These are phyloP conservation scores for Schizaphis graminum DNA, from an alignment of 2,888 invertebrate species.

Conservation along the genomic window DNA sequence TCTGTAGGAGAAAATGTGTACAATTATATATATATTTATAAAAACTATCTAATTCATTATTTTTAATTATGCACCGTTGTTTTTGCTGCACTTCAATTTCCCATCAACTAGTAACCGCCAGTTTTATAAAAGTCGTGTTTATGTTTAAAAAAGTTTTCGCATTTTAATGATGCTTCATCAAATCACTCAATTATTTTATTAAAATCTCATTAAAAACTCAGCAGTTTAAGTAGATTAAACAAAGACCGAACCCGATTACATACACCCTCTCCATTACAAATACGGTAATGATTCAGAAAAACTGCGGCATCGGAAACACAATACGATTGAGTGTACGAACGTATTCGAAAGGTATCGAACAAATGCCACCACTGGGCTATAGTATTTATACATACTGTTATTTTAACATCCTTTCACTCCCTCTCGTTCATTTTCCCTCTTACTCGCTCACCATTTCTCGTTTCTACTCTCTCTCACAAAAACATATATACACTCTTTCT, in stretches of 20 bases:
- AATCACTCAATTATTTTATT: not conserved
- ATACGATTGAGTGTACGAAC: not conserved
- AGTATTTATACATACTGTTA: not conserved
- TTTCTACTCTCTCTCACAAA: not conserved
- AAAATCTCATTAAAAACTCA: not conserved
- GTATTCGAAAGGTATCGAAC: not conserved
- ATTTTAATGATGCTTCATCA: not conserved
- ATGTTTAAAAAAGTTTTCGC: not conserved
- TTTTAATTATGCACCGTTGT: not conserved
- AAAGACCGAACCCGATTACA: not conserved
- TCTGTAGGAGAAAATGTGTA: not conserved
- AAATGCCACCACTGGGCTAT: not conserved
- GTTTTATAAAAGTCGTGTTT: not conserved
- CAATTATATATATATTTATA: not conserved
- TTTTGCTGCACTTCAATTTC: not conserved
- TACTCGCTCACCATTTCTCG: not conserved
- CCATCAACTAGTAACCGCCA: not conserved
- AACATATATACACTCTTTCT: not conserved
- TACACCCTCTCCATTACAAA: not conserved
- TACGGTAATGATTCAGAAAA: not conserved
- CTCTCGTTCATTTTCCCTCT: not conserved
- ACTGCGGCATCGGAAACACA: not conserved
- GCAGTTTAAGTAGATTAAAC: not conserved
- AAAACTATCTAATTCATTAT: not conserved
- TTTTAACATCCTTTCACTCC: not conserved